Conservation (phyloP, 2,797 vertebrate species). For the Premnoplex brunnescens region DNA sequence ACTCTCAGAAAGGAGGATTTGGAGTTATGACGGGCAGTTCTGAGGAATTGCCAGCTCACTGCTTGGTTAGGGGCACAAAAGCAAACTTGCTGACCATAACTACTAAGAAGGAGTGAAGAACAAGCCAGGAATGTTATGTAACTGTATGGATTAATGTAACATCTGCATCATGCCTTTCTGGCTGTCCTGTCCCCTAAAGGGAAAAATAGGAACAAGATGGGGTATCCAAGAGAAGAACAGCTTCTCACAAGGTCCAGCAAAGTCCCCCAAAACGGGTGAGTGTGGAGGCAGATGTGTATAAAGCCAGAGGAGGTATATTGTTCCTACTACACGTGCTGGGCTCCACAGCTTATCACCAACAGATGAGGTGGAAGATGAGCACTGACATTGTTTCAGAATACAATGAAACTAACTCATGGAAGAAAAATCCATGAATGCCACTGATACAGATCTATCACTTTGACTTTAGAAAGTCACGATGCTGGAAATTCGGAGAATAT, state of each 20-base stretch:
- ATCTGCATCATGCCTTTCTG: fast-evolving
- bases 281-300: neutral
- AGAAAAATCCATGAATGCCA: neutral
- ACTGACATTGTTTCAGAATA: neutral
- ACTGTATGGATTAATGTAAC: neutral
- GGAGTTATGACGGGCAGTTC: neutral
- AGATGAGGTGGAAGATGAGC: neutral
- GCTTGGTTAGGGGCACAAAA: neutral
- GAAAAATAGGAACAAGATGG: fast-evolving
- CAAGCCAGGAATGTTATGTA: neutral
- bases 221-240: neutral
- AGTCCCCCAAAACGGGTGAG: neutral
- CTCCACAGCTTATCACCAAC: neutral
- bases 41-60: neutral
- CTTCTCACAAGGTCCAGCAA: neutral
- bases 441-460: neutral
- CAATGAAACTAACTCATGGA: neutral
- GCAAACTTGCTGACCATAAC: neutral
- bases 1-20: neutral
- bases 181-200: fast-evolving
- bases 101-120: neutral
- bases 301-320: neutral
- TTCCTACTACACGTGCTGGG: fast-evolving
- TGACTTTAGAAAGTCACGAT: neutral
- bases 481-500: neutral